Base-by-base conservation (phyloP, 1,140 invertebrate species). In the Brachionus koreanus region DNA sequence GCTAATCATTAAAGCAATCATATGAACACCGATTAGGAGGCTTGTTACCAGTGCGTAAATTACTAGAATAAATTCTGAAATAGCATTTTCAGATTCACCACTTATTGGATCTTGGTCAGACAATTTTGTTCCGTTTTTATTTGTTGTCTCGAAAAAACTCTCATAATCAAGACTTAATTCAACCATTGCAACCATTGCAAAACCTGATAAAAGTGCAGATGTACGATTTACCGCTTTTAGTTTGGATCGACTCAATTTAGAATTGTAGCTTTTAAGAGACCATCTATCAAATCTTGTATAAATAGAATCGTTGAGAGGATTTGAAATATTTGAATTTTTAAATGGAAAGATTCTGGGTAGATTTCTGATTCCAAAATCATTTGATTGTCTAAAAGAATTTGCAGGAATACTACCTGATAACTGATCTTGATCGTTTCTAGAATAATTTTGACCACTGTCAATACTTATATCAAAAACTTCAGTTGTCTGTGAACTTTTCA, bases 171-270 rank as follows among this genome's bases (percentile, higher is more conserved):
- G 7, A 4, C n/a, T 9, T 39, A 76, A 52, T 76, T 72, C 74
- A 74, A 83, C 81, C 82, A 79, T 83, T 19, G 65, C 69, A 7
- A 84, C 83, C 83, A 84, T 84, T n/a, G 83, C 83, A 83, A 84
- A 84, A 0, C 83, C 83, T n/a, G 83, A 69, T 19, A 84, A 57
- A 0, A 84, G 65, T 7, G 83, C 83, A 25, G 83, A 83, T 25
- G 83, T 83, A 10, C 74, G 49, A 46, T 35, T 83, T 9, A 83
- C 83, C 10, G 83, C 69, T 63, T 84, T 83, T 13, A 84, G 33
- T 69, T 84, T 84, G 16, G 83, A 83, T 61, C 83, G 61, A 39
- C 65, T 75, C 7, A 84, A 63, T 13, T 83, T 52, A 19, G 76
- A 82, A 13, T 61, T 57, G 19, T 57, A 57, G 49, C 16, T 57